Evolutionary conservation across 2,888 invertebrate genomes (phyloP).

Genomic region (Eretmocerus hayati): DNA sequence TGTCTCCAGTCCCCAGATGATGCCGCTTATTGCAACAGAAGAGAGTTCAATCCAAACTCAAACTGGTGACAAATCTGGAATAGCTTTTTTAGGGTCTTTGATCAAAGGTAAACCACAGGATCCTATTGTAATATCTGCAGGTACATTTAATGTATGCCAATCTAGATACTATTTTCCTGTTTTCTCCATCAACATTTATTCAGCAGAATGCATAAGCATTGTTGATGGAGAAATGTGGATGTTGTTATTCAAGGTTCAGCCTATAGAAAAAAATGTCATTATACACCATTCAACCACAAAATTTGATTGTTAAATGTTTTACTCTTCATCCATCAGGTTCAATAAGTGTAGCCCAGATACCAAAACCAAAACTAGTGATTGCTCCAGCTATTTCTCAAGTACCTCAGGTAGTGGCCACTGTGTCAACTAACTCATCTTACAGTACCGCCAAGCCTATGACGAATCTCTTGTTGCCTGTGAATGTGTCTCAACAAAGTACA

Average conservation of each 20-base stretch:
- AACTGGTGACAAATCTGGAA: conserved; percentile 41
- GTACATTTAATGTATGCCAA: conserved; percentile 28
- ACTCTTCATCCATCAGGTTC: conserved; percentile 26
- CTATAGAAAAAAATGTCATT: no score
- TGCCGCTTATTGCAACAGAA: conserved; percentile 37
- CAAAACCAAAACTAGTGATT: conserved; percentile 40
- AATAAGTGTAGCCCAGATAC: conserved; percentile 33
- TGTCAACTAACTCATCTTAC: conserved; percentile 31
- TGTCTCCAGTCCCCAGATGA: conserved; percentile 40
- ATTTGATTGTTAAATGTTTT: no score
- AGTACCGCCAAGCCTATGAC: conserved; percentile 40
- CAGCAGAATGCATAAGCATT: no score
- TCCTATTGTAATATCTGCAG: conserved; percentile 40
- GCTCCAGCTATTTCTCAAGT: conserved; percentile 41
- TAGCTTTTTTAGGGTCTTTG: conserved; percentile 43
- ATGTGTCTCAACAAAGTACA: conserved; percentile 37
- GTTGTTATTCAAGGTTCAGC: no score
- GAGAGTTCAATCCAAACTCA: conserved; percentile 35
- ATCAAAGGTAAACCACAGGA: conserved; percentile 37
- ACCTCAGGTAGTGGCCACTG: conserved; percentile 33
- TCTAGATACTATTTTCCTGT: no score
- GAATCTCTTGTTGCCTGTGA: conserved; percentile 41
- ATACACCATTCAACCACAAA: no score
- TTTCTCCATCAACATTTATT: no score
- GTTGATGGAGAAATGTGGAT: no score